A percentile compares a stretch with the other conserved stretches of the same genome.
Evolutionary conservation across 30 jellyfish, hydroid and myxozoan species (phyloP).

Genomic region (Cassiopea xamachana): DNA sequence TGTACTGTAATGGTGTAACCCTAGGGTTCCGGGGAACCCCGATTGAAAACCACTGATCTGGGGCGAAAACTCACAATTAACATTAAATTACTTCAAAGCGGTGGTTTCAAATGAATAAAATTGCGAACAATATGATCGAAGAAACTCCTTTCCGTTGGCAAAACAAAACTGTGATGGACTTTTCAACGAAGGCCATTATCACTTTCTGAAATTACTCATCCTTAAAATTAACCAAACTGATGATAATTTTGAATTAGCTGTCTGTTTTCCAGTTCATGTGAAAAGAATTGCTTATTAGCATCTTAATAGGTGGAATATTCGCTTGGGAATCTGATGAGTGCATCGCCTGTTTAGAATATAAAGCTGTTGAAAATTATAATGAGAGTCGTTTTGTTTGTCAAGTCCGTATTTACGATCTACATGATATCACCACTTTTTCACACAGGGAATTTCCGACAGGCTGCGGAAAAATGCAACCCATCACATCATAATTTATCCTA

Average conservation of each 20-base stretch:
- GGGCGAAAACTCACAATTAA: too few species aligned
- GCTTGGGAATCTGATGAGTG: not conserved
- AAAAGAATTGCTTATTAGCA: not conserved
- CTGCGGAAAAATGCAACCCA: slow-evolving; percentile 1
- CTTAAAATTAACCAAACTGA: not conserved
- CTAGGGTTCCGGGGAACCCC: too few species aligned
- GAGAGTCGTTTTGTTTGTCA: slow-evolving; percentile 4
- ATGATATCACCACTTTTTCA: slow-evolving; percentile 1
- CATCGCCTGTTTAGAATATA: not conserved
- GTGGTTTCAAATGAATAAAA: too few species aligned
- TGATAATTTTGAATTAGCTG: not conserved
- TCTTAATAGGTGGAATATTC: not conserved
- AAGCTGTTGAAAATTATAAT: not conserved
- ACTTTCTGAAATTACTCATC: not conserved
- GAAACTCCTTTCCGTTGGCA: not conserved
- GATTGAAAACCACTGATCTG: too few species aligned
- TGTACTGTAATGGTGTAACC: too few species aligned
- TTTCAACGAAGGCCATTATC: not conserved
- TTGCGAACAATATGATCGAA: not conserved
- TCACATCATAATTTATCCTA: not conserved
- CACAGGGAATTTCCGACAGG: not conserved
- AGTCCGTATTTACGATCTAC: slow-evolving; percentile 13
- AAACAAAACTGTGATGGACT: not conserved
- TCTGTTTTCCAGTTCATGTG: not conserved
- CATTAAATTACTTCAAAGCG: too few species aligned